These are phyloP conservation scores for Cardinalis cardinalis DNA, from an alignment of 2,113 vertebrate genomes.

Conservation along the genomic window DNA sequence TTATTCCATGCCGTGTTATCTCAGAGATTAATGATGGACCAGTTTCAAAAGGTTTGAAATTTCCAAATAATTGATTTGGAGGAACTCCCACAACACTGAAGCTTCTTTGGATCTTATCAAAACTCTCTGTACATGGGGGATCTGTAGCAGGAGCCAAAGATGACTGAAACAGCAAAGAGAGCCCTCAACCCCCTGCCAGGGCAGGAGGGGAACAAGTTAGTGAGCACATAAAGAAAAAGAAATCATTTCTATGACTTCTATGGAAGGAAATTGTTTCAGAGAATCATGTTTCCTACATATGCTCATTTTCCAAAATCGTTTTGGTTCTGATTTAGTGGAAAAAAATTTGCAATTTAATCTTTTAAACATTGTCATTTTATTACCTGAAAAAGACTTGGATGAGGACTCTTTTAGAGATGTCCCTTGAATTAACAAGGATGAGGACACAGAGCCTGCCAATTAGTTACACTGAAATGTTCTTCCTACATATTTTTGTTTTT, in stretches of 20 bases:
- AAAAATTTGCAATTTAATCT: background rate
- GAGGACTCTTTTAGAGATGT: background rate
- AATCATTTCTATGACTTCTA: background rate
- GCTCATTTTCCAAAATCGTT: background rate
- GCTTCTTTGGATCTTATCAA: conserved; percentile 1
- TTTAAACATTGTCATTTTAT: background rate
- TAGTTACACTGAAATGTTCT: conserved; percentile 43
- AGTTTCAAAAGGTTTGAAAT: conserved; percentile 37
- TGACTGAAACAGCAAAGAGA: background rate
- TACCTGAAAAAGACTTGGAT: background rate
- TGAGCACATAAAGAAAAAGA: background rate
- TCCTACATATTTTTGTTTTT: conserved; percentile 57
- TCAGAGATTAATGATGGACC: background rate
- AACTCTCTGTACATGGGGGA: background rate
- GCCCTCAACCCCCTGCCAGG: background rate
- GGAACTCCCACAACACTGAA: background rate
- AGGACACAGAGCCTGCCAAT: conserved; percentile 38
- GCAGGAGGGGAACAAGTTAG: background rate
- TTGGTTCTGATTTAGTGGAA: background rate
- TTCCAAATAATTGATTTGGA: conserved; percentile 49
- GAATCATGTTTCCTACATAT: background rate
- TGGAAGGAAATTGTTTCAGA: background rate
- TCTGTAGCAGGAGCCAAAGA: background rate
- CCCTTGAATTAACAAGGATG: conserved; percentile 28
- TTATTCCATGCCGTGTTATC: background rate